Percentiles rank a stretch among this genome's conserved stretches.
Evolutionary conservation across 2,888 invertebrate species (phyloP).

Genomic region (Drosophila imparisetae): DNA sequence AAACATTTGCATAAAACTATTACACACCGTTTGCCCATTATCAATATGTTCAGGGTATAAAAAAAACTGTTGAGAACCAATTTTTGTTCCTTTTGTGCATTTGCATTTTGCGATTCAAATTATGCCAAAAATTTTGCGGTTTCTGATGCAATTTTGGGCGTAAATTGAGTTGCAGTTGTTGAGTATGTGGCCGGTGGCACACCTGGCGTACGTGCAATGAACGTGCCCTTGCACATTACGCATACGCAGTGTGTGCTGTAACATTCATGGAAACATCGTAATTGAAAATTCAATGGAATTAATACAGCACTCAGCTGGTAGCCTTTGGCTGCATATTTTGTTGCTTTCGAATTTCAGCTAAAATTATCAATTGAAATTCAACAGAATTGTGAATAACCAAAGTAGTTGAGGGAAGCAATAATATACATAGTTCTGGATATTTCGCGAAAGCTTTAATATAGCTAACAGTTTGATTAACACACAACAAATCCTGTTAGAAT

Average conservation of each 20-base stretch:
- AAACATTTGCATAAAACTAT: neutral
- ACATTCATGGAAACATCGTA: neutral
- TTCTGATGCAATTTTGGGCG: constrained; percentile 10
- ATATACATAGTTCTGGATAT: neutral
- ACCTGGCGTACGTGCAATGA: constrained; percentile 63
- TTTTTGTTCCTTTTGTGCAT: constrained; percentile 28
- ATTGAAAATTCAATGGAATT: neutral
- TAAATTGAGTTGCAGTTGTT: constrained; percentile 24
- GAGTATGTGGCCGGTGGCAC: constrained; percentile 7
- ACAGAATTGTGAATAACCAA: neutral
- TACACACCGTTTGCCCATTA: neutral
- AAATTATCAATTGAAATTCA: neutral
- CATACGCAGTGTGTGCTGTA: constrained; percentile 33
- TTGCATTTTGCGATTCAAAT: constrained; percentile 29
- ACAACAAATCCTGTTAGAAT: neutral
- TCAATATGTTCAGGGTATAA: neutral
- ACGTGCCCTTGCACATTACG: constrained; percentile 44
- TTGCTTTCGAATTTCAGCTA: neutral
- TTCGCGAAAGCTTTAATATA: neutral
- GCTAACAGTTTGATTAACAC: neutral
- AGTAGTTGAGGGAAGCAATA: neutral
- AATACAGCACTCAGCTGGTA: neutral
- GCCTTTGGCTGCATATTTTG: neutral
- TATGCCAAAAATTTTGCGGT: constrained; percentile 32
- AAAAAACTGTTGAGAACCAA: constrained; percentile 36